A percentile compares a stretch with the other conserved stretches of the same genome.
Conservation (phyloP, 2,888 invertebrate genomes). For the Malacosoma neustria region DNA sequence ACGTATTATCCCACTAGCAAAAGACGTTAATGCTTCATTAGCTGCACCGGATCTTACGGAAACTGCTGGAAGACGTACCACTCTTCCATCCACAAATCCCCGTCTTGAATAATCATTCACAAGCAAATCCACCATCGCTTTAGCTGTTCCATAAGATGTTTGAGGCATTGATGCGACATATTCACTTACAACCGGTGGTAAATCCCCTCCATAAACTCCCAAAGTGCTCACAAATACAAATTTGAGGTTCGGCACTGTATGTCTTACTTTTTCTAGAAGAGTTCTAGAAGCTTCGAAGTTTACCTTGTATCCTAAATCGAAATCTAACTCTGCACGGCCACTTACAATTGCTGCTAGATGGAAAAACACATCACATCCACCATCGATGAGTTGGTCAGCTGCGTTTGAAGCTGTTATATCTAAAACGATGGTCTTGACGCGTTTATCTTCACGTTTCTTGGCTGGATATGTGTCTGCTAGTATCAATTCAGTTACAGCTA, state of each 20-base stretch:
- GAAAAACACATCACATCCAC: conserved; percentile 26
- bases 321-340: conserved; percentile 39
- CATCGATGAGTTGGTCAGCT: conserved; percentile 19
- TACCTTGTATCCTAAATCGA: conserved; percentile 32
- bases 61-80: conserved; percentile 37
- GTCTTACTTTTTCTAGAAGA: conserved; percentile 30
- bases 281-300: conserved; percentile 39
- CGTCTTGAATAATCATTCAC: conserved; percentile 36
- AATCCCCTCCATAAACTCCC: conserved; percentile 33
- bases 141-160: conserved; percentile 36
- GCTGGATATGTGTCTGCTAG: conserved; percentile 18
- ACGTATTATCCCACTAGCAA: conserved; percentile 36
- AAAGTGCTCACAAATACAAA: conserved; percentile 35
- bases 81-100: conserved; percentile 32
- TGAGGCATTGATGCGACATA: conserved; percentile 30
- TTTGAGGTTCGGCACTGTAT: conserved; percentile 18
- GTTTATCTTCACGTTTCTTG: conserved; percentile 16
- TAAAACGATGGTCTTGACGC: conserved; percentile 19
- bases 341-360: conserved; percentile 43
- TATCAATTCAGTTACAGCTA: conserved; percentile 21
- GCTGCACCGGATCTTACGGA: conserved; percentile 32
- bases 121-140: conserved; percentile 39
- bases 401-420: conserved; percentile 12
- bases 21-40: conserved; percentile 43
- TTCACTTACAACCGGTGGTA: conserved; percentile 26